Evolutionary conservation across 2,888 invertebrate species (phyloP).

Genomic region (Cistogaster globosa): DNA sequence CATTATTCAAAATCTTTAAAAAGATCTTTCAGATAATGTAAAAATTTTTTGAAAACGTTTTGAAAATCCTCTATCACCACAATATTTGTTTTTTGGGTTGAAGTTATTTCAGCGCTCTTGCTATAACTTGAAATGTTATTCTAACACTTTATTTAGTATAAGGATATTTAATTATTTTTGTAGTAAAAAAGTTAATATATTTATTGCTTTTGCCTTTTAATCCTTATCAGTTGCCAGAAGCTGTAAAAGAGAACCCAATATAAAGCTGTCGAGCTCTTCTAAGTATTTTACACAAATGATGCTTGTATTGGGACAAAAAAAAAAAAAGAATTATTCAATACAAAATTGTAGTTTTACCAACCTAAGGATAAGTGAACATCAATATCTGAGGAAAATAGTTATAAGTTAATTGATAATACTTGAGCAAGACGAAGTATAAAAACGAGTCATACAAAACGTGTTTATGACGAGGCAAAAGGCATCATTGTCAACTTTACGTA

Average conservation of each 20-base stretch:
- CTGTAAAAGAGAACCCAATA: slow-evolving; percentile 52
- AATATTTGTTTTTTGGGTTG: too few species aligned
- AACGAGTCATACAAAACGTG: slow-evolving; percentile 46
- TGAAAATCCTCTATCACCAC: too few species aligned
- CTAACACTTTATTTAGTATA: too few species aligned
- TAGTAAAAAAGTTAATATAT: not conserved
- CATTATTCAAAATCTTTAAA: too few species aligned
- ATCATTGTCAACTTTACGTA: slow-evolving; percentile 40
- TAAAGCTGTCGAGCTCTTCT: slow-evolving; percentile 50
- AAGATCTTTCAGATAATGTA: too few species aligned
- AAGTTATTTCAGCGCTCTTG: too few species aligned
- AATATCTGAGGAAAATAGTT: slow-evolving; percentile 1
- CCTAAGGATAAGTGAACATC: slow-evolving; percentile 44
- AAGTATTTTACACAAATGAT: slow-evolving; percentile 32
- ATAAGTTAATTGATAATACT: slow-evolving; percentile 33
- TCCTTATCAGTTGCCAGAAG: slow-evolving; percentile 54
- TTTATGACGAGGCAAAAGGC: slow-evolving; percentile 33
- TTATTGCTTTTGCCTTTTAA: slow-evolving; percentile 24
- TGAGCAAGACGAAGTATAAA: not conserved
- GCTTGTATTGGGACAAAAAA: not conserved
- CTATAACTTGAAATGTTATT: too few species aligned
- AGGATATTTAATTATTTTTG: not conserved
- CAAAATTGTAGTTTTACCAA: slow-evolving; percentile 48
- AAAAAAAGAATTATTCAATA: slow-evolving; percentile 17
- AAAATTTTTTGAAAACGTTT: too few species aligned